Evolutionary conservation across 2,797 vertebrate species (phyloP), one percentile per base, ranked within the genome.

Genomic region (Chelonia mydas): DNA sequence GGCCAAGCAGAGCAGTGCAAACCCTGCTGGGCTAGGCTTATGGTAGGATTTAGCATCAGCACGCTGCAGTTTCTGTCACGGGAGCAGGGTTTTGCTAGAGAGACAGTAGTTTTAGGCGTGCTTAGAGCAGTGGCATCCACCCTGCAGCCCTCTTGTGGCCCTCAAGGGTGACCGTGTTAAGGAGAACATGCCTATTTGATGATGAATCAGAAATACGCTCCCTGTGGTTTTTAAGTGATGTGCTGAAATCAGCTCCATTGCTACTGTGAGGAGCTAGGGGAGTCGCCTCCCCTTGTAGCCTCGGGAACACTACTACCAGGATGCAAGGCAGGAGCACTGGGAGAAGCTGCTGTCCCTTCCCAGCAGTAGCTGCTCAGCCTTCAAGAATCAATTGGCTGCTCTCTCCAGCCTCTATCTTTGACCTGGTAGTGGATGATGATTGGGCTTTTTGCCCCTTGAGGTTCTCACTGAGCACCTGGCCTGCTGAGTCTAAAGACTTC

Each of bases 11-110:
- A 81, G 84, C 27, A 0, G 11, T 33, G 81, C 45, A 13, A 86
- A 78, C 1, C 1, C 1, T 85, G 53, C 6, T 72, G 84, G 3
- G 5, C 1, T 0, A 45, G 51, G 17, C 8, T 78, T 54, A 49
- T 5, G 83, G 59, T 3, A 7, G 55, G 61, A 7, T 51, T 31
- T 54, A 90, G 51, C 2, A 16, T 65, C 50, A 72, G 9, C 41
- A 41, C 2, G 10, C 19, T 41, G 68, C 37, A 25, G 10, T 19
- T 41, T 10, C 68, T 23, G 68, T 41, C 37, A 6, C 9, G 11
- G 21, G 19, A 72, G 37, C 17, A 61, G n/a, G 4, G 21, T 41
- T 41, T 72, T 72, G 68, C 68, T 72, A 41, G 37, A 72, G 37
- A 41, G 37, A 21, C 9, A 72, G 37, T 19, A 21, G 1, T 72